Base-by-base conservation (phyloP, 64 coral and sea anemone genomes). In the Pocillopora verrucosa region DNA sequence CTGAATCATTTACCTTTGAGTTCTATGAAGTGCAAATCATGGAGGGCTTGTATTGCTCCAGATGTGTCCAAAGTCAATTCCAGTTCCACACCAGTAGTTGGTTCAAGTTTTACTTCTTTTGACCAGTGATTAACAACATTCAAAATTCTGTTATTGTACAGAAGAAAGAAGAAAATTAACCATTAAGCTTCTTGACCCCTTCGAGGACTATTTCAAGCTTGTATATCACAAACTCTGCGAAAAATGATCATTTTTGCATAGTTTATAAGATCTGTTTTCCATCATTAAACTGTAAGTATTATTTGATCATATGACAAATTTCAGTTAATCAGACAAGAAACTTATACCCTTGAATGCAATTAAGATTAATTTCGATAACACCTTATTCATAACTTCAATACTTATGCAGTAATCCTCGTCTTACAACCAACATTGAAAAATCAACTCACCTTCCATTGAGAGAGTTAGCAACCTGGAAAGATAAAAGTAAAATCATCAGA, bases 21-120 rank as follows among this genome's bases (percentile, higher is more conserved):
- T 61, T 98, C 93, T 34, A 91, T 90, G 61, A 98, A 98, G 58
- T 98, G 90, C 56, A 98, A 64, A 63, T 98, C 96, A 70, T 95
- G 90, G 34, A 98, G 90, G 16, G 90, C 93, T 59, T 92, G 89
- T 75, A 73, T 67, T 70, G 87, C 90, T 64, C 74, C 83, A 64
- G 93, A 89, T 0, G 93, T 90, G 59, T 98, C 96, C 75, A 98
- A 68, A 58, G 96, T 98, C 25, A 98, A 84, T 70, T 98, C 93
- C 24, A 98, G 63, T 72, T 98, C 93, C 68, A 90, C 51, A 51
- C 67, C 86, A 58, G 87, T 73, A n/a, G 90, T n/a, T 7, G 81
- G 83, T 38, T 89, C 76, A 22, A 90, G 35, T 20, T 34, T 73
- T 12, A 84, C 87, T 37, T 94, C 93, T 41, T 92, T 89, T 36